These are phyloP conservation scores for Bellardia bayeri DNA, from an alignment of 2,888 invertebrate genomes.

Conservation along the genomic window DNA sequence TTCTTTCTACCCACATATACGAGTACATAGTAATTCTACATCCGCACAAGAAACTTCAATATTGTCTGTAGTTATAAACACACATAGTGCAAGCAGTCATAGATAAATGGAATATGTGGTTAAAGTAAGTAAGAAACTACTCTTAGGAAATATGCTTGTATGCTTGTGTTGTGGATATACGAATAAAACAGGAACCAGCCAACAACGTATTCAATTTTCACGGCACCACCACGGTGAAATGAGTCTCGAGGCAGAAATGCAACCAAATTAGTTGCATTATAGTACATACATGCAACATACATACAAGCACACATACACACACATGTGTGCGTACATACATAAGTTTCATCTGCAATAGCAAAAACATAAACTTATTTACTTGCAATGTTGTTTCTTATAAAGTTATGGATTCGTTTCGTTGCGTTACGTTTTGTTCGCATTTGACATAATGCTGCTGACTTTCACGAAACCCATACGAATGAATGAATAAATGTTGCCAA, in stretches of 20 bases:
- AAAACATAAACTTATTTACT: slow-evolving; percentile 45
- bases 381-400: slow-evolving; percentile 62
- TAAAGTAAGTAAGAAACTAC: slow-evolving; percentile 57
- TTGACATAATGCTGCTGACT: slow-evolving; percentile 69
- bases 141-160: slow-evolving; percentile 44
- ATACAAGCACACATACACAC: background rate
- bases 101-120: slow-evolving; percentile 43
- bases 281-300: slow-evolving; percentile 21
- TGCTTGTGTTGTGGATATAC: slow-evolving; percentile 20
- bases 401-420: slow-evolving; percentile 39
- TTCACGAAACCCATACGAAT: slow-evolving; percentile 61
- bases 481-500: slow-evolving; percentile 15
- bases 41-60: slow-evolving; percentile 54
- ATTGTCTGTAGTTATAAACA: background rate
- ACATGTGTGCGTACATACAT: background rate
- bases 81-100: background rate
- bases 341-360: slow-evolving; percentile 22
- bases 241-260: slow-evolving; percentile 71
- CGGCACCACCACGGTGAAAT: slow-evolving; percentile 68
- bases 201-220: slow-evolving; percentile 71
- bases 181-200: slow-evolving; percentile 36
- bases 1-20: slow-evolving; percentile 9
- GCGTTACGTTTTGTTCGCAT: slow-evolving; percentile 33
- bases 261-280: slow-evolving; percentile 73
- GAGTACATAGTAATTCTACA: slow-evolving; percentile 17